A percentile compares a stretch with the other conserved stretches of the same genome.
Conservation (phyloP, 1,140 invertebrate species). For the Tetramorium alpestre region DNA sequence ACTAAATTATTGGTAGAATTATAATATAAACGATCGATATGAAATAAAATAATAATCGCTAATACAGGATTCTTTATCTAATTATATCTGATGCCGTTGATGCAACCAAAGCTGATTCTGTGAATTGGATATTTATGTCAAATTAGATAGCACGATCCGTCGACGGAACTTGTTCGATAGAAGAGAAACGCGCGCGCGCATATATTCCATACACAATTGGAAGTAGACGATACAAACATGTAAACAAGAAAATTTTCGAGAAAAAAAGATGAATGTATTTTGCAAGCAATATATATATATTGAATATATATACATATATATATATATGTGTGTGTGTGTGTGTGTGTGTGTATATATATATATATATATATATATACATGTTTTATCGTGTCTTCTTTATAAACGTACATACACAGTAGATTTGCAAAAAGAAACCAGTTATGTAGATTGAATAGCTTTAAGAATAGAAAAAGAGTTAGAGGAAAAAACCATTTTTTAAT, state of each 20-base stretch:
- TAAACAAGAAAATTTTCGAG: not conserved
- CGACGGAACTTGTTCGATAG: not conserved
- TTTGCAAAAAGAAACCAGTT: conserved; percentile 5
- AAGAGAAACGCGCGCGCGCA: not conserved
- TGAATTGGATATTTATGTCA: conserved; percentile 18
- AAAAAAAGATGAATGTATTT: not conserved
- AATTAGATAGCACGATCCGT: conserved; percentile 10
- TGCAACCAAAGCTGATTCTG: not conserved
- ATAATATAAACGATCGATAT: not conserved
- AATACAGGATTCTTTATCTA: not conserved
- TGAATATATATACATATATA: too few species aligned
- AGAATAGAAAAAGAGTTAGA: conserved; percentile 30
- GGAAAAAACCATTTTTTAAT: not conserved
- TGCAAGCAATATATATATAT: not conserved
- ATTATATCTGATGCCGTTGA: not conserved
- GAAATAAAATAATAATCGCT: not conserved
- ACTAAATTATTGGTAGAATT: conserved; percentile 9
- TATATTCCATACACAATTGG: not conserved
- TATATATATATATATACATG: not conserved
- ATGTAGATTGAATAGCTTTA: conserved; percentile 25
- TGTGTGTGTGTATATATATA: too few species aligned
- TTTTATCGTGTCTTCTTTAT: not conserved
- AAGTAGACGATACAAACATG: not conserved
- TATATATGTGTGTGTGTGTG: too few species aligned
- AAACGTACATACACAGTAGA: not conserved